Conservation (phyloP, 2,888 invertebrate species). For the Gortyna flavago region DNA sequence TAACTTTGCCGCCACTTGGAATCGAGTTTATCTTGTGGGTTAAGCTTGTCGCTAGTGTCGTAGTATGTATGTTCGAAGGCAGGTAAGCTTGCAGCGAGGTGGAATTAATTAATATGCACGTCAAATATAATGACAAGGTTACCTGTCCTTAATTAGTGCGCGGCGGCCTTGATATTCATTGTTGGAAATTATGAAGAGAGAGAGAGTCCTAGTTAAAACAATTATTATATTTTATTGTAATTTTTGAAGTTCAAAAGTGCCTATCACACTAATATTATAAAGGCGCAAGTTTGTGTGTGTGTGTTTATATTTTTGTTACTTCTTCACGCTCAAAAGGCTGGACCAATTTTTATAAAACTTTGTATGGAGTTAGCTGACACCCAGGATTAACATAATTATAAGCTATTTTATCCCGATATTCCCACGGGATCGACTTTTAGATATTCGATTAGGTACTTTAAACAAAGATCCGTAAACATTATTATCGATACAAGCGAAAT, state of each 20-base stretch:
- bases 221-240: neutral
- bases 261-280: no score
- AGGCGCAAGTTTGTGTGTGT: no score
- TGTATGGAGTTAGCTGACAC: no score
- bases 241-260: no score
- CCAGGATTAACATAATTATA: no score
- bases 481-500: neutral
- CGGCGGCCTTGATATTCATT: neutral
- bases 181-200: neutral
- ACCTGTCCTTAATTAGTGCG: slow-evolving; percentile 3
- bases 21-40: slow-evolving; percentile 59
- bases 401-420: no score
- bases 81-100: slow-evolving; percentile 18
- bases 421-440: no score
- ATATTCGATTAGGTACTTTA: neutral
- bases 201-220: neutral
- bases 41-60: slow-evolving; percentile 23
- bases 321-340: no score
- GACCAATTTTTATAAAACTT: no score
- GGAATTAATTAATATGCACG: slow-evolving; percentile 35
- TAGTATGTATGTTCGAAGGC: slow-evolving; percentile 22
- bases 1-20: slow-evolving; percentile 47
- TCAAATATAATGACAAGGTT: slow-evolving; percentile 41
- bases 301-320: no score
- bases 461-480: neutral